These are phyloP conservation scores for Acrobasis consociella DNA, from an alignment of 2,888 invertebrate species.

Conservation along the genomic window DNA sequence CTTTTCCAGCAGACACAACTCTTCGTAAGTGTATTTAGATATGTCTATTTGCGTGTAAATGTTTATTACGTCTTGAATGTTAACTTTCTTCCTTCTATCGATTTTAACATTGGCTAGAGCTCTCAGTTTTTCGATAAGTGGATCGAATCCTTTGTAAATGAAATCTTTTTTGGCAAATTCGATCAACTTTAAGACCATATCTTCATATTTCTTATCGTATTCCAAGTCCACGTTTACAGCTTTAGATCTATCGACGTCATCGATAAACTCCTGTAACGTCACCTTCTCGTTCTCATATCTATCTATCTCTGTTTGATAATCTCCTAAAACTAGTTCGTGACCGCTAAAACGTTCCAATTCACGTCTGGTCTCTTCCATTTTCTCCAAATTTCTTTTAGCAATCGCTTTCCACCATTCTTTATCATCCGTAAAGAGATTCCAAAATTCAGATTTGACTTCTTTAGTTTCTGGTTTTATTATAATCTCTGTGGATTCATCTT, in stretches of 20 bases:
- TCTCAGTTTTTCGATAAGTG: slow-evolving; percentile 69
- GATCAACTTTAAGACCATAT: slow-evolving; percentile 72
- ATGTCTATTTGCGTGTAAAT: slow-evolving; percentile 72
- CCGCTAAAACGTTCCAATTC: slow-evolving; percentile 75
- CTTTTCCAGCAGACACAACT: slow-evolving; percentile 70
- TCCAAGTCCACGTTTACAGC: slow-evolving; percentile 65
- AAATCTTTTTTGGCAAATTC: slow-evolving; percentile 76
- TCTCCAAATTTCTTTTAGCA: slow-evolving; percentile 72
- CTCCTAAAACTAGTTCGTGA: slow-evolving; percentile 68
- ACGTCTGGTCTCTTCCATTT: slow-evolving; percentile 72
- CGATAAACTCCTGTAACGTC: slow-evolving; percentile 66
- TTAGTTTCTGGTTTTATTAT: slow-evolving; percentile 52
- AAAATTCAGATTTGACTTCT: slow-evolving; percentile 61
- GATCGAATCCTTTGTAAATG: slow-evolving; percentile 77
- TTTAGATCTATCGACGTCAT: slow-evolving; percentile 71
- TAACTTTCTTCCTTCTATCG: slow-evolving; percentile 62
- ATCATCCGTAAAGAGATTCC: slow-evolving; percentile 75
- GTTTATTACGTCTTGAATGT: slow-evolving; percentile 68
- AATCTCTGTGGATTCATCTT: slow-evolving; percentile 52
- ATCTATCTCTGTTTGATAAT: slow-evolving; percentile 61
- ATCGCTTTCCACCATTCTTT: slow-evolving; percentile 77
- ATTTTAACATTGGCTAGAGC: slow-evolving; percentile 65
- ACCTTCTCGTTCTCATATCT: slow-evolving; percentile 67
- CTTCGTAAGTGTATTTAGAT: slow-evolving; percentile 72
- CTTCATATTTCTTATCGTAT: slow-evolving; percentile 74